These are phyloP conservation scores for Tethea ocularis DNA, from an alignment of 2,888 invertebrate species.

Conservation along the genomic window DNA sequence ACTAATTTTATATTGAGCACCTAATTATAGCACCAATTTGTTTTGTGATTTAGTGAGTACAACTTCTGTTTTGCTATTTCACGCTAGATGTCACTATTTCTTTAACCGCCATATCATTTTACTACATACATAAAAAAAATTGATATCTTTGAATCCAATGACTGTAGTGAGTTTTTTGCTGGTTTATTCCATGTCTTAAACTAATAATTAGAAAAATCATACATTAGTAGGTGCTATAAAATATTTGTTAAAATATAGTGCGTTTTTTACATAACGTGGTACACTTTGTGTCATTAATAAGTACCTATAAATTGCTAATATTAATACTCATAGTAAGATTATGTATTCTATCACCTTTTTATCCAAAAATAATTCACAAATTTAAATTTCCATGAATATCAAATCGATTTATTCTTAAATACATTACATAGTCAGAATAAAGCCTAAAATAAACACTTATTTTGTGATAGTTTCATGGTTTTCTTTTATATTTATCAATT, in stretches of 20 bases:
- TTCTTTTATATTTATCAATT: background rate
- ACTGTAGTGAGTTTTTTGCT: no score
- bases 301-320: slow-evolving; percentile 19
- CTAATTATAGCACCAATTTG: slow-evolving; percentile 63
- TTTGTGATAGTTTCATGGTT: background rate
- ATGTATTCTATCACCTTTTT: slow-evolving; percentile 29
- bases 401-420: background rate
- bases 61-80: background rate
- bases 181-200: background rate
- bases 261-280: slow-evolving; percentile 16
- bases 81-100: slow-evolving; percentile 3
- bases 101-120: no score
- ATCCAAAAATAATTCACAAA: background rate
- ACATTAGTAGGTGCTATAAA: slow-evolving; percentile 15
- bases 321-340: slow-evolving; percentile 28
- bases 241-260: slow-evolving; percentile 14
- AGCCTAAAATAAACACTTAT: background rate
- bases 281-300: slow-evolving; percentile 41
- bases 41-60: background rate
- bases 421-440: background rate
- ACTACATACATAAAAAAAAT: no score
- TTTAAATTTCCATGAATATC: background rate
- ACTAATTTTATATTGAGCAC: slow-evolving; percentile 53
- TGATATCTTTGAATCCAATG: no score
- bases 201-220: background rate